Base-by-base conservation (phyloP, 2,888 invertebrate species). In the Plemyria rubiginata region DNA sequence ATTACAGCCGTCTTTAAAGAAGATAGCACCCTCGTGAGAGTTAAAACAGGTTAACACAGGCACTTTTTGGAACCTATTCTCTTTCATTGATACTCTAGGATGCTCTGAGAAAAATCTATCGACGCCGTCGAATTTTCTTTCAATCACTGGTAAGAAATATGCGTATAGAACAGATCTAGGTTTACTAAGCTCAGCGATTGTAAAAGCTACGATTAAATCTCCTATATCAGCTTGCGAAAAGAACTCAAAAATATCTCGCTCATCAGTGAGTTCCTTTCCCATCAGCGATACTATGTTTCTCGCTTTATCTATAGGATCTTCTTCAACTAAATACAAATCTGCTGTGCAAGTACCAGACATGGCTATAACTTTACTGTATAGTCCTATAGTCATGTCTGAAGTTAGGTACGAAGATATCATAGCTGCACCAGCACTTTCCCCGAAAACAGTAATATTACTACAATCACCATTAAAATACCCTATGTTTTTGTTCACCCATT, bases 351-450 rank as follows among this genome's bases (percentile, higher is more conserved):
- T 81, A 0, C 88, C 89, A 0, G 92, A 90, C 54, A 86, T 84
- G 0, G 78, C 67, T 9, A 92, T 87, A 0, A 90, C 70, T 76
- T 90, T 92, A 45, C 79, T 75, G 48, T 79, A 84, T 1, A 90
- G 62, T 0, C 87, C 88, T 6, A 72, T 70, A 1, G 87, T 74
- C 85, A 91, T 86, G 65, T 82, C 79, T 0, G 85, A 82, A 0
- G 79, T 79, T 38, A 90, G 55, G 65, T 80, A 86, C 0, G 86
- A 80, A 0, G 81, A 59, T 0, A 81, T 80, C 0, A 83, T 68
- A 0, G 75, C 90, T 0, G 74, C 79, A 0, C 92, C 92, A 0
- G 90, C 90, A 59, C 92, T 92, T 75, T 92, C 92, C 0, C 91
- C 92, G 54, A 79, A 78, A 6, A 83, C 83, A 0, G 86, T 87